Conservation (phyloP, 1,140 invertebrate species). For the Philaenus spumarius region DNA sequence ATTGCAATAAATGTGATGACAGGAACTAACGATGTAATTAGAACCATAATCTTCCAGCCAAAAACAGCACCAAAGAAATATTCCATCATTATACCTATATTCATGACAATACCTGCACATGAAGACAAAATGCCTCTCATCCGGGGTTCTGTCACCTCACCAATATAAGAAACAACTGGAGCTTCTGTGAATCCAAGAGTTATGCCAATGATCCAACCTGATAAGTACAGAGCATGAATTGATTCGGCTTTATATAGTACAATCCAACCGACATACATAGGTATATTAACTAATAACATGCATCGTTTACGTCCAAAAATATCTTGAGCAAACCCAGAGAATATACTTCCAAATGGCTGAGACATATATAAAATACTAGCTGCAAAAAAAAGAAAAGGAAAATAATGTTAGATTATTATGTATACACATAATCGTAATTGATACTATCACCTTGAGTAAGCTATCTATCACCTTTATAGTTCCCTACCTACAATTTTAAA, state of each 20-base stretch:
- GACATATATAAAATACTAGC: slow-evolving; percentile 31
- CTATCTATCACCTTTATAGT: no score
- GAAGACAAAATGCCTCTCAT: slow-evolving; percentile 28
- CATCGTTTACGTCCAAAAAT: slow-evolving; percentile 29
- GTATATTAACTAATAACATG: slow-evolving; percentile 33
- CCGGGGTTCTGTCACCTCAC: slow-evolving; percentile 44
- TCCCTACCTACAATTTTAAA: no score
- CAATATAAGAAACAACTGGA: slow-evolving; percentile 46
- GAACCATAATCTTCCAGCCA: slow-evolving; percentile 2
- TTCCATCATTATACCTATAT: not conserved
- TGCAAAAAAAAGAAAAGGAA: no score
- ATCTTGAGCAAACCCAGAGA: slow-evolving; percentile 29
- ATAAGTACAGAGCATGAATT: slow-evolving; percentile 20
- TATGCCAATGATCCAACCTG: slow-evolving; percentile 27
- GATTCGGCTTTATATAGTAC: slow-evolving; percentile 26
- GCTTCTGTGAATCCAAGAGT: slow-evolving; percentile 45
- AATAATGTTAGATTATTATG: no score
- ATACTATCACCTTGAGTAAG: no score
- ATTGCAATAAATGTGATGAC: slow-evolving; percentile 14
- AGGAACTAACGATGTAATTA: slow-evolving; percentile 18
- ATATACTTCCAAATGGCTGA: slow-evolving; percentile 30
- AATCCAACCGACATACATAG: slow-evolving; percentile 30
- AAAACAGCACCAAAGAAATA: slow-evolving; percentile 4
- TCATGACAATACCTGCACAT: slow-evolving; percentile 13
- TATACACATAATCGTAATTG: no score